Conservation (phyloP, 2,888 invertebrate species). For the Aleiodes leptofemur region DNA sequence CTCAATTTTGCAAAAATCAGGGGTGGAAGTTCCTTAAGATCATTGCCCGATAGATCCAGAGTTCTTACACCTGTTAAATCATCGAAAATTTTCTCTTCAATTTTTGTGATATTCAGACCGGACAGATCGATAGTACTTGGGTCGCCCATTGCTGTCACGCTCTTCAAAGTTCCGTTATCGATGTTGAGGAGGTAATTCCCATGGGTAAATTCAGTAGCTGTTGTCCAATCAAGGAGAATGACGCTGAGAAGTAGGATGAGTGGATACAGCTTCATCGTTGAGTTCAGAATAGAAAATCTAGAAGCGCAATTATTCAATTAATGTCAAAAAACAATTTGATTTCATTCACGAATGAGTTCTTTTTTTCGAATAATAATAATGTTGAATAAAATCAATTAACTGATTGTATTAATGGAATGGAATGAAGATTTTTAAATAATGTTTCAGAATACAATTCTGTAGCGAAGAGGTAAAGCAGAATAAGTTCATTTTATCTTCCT, state of each 20-base stretch:
- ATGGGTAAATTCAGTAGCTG: slow-evolving; percentile 16
- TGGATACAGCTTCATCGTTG: neutral
- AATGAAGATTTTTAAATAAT: no score
- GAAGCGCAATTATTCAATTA: neutral
- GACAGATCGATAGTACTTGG: slow-evolving; percentile 53
- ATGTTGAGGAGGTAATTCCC: slow-evolving; percentile 52
- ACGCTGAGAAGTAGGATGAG: neutral
- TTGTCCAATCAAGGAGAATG: neutral
- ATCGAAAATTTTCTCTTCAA: slow-evolving; percentile 53
- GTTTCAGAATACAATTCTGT: no score
- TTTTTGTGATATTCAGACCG: slow-evolving; percentile 51
- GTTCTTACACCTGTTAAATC: slow-evolving; percentile 50
- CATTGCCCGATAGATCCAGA: slow-evolving; percentile 59
- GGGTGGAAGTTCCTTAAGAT: slow-evolving; percentile 55
- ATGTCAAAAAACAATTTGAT: no score
- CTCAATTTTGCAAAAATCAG: slow-evolving; percentile 61
- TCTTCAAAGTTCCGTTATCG: slow-evolving; percentile 52
- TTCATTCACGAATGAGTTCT: no score
- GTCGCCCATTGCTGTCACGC: slow-evolving; percentile 38
- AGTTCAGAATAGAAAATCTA: neutral
- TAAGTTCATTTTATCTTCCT: no score
- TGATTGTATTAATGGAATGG: no score
- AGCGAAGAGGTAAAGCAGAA: no score
- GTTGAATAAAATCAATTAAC: no score
- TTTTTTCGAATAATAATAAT: no score